Conservation (phyloP, 1,140 invertebrate species). For the Aphelenchoides fujianensis region DNA sequence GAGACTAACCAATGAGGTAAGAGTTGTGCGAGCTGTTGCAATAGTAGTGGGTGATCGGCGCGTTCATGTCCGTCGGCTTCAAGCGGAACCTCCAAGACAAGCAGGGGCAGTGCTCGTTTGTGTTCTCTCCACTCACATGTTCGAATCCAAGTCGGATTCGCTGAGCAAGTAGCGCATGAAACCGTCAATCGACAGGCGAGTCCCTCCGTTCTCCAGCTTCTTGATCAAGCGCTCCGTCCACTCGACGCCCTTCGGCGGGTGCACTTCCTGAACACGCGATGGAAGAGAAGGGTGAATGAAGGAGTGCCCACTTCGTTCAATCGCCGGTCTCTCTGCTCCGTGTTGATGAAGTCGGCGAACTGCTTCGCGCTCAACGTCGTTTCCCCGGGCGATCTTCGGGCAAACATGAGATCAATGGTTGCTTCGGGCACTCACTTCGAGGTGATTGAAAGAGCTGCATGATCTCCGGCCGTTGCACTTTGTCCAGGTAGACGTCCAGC, state of each 20-base stretch:
- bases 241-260: constrained; percentile 21
- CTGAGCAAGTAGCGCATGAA: constrained; percentile 25
- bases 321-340: constrained; percentile 25
- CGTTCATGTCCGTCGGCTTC: constrained; percentile 72
- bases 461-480: constrained; percentile 28
- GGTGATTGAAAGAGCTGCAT: constrained; percentile 37
- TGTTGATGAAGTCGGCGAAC: constrained; percentile 24
- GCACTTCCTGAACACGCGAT: constrained; percentile 22
- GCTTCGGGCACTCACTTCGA: constrained; percentile 8
- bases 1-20: constrained; percentile 76
- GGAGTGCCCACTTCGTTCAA: constrained; percentile 23
- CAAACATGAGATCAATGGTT: neutral
- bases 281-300: constrained; percentile 16
- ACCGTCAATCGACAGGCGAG: constrained; percentile 4
- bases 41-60: constrained; percentile 85
- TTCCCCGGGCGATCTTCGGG: neutral
- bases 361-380: constrained; percentile 6
- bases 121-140: neutral
- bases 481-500: constrained; percentile 26
- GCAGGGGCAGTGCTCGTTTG: neutral
- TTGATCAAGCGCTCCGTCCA: constrained; percentile 6
- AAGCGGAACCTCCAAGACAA: neutral
- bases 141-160: constrained; percentile 21
- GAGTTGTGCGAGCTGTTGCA: constrained; percentile 92
- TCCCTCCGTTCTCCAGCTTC: constrained; percentile 7